These are phyloP conservation scores for Ophion costatus DNA, from an alignment of 2,888 invertebrate species.

Conservation along the genomic window DNA sequence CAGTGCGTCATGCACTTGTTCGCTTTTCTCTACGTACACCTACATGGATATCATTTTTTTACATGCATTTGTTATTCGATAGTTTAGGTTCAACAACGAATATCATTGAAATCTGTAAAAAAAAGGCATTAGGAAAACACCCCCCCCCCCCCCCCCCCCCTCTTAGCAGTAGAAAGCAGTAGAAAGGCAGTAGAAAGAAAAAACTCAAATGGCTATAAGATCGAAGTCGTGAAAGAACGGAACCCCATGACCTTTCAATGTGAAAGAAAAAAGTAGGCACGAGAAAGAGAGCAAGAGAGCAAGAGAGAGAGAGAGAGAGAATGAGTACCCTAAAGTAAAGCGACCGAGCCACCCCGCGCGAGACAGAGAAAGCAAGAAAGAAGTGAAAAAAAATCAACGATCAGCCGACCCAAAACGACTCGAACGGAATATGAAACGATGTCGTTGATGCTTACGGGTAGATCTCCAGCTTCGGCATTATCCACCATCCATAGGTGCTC, in stretches of 20 bases:
- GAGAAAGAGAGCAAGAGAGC: conserved; percentile 20
- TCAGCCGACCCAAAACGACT: conserved; percentile 53
- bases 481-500: conserved; percentile 25
- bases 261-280: not conserved
- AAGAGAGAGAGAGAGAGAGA: not conserved
- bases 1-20: too few species aligned
- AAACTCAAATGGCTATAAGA: not conserved
- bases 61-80: too few species aligned
- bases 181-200: not conserved
- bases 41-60: too few species aligned
- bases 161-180: too few species aligned
- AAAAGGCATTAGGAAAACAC: not conserved
- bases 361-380: conserved; percentile 14
- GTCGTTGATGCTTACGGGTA: conserved; percentile 67
- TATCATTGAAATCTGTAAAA: too few species aligned
- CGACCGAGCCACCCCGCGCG: not conserved
- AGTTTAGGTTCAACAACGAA: too few species aligned
- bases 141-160: not conserved
- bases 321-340: not conserved
- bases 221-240: conserved; percentile 6
- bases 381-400: conserved; percentile 22
- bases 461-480: conserved; percentile 58
- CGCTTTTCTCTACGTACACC: too few species aligned
- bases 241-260: conserved; percentile 29
- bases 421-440: conserved; percentile 74